Percentiles rank a stretch among this genome's conserved stretches.
phyloP scores from a whole-genome alignment of 2,113 vertebrate species.

The Scalopus aquaticus region DNA sequence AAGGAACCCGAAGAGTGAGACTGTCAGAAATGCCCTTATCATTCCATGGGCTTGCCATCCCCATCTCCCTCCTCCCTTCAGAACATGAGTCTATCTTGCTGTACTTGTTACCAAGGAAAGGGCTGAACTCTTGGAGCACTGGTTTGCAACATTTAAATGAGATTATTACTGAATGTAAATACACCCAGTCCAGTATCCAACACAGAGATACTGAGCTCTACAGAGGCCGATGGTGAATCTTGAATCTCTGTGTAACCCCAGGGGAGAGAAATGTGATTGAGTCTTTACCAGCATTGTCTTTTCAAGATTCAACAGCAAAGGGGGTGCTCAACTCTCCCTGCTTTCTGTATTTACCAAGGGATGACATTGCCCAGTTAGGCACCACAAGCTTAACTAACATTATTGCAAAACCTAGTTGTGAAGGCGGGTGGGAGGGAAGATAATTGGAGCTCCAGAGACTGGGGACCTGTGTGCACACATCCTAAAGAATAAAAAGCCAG shows the following conservation, averaged over 20 bases:
- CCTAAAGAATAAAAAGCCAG: neutral
- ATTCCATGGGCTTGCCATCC: neutral
- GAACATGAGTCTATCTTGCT: neutral
- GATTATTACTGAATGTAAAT: neutral
- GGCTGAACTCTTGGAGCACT: neutral
- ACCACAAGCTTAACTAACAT: neutral
- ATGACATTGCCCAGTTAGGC: constrained; percentile 25
- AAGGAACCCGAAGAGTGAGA: neutral
- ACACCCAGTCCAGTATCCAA: neutral
- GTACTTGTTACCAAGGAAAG: neutral
- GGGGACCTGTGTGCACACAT: neutral
- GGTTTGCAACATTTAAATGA: constrained; percentile 42
- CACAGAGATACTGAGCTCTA: neutral
- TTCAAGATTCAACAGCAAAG: neutral
- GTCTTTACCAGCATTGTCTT: neutral
- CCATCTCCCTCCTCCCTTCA: neutral
- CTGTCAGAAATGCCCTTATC: neutral
- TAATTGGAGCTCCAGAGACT: neutral
- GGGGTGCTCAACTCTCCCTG: neutral
- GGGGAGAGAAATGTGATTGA: neutral
- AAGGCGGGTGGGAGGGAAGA: neutral
- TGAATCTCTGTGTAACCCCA: neutral
- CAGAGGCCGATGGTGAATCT: neutral
- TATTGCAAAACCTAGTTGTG: neutral
- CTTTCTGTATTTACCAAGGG: neutral